Evolutionary conservation across 2,113 vertebrate genomes (phyloP), one percentile per base, ranked within the genome.

Genomic region (Nesogale talazaci): DNA sequence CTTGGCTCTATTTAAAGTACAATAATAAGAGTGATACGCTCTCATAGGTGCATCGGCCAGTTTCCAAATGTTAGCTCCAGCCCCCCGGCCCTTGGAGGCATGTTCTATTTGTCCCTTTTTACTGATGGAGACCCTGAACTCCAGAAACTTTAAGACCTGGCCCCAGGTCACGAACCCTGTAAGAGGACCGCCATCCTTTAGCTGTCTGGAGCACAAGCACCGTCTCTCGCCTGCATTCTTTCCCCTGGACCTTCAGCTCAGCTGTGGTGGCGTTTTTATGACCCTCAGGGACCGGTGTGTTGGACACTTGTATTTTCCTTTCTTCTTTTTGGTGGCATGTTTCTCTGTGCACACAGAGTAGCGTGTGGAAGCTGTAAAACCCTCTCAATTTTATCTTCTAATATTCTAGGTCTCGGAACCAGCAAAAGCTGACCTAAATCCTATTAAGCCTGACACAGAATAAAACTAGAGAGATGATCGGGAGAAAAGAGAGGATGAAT

Each of bases 1-100:
- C 87, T 93, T 72, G 80, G 34, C 34, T 93, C 34, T 46, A 17
- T 82, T 94, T 94, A 89, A 89, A 95, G 79, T 91, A 72, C 40
- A 89, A 34, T 81, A 40, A 3, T 52, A 72, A 83, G n/a, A 77
- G 36, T 29, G 65, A 74, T 3, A 63, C n/a, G 76, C 89, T 89
- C 25, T 95, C n/a, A 2, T 72, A 1, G 79, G 22, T 31, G 25
- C 56, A 63, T 69, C 70, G 72, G n/a, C 2, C 34, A 89, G 12
- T 77, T 93, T 91, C 65, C 77, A 92, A 85, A 70, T 82, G 63
- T 57, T 72, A 11, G 72, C 75, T 89, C 31, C 59, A 67, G 70
- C 85, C 31, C 2, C 31, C 57, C 7, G 2, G 20, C 59, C 46
- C 36, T 74, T 1, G 67, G 15, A 92, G 85, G 3, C 63, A 42